Evolutionary conservation across 2,797 vertebrate species (phyloP), one percentile per base, ranked within the genome.

Genomic region (Macroramphosus scolopax): DNA sequence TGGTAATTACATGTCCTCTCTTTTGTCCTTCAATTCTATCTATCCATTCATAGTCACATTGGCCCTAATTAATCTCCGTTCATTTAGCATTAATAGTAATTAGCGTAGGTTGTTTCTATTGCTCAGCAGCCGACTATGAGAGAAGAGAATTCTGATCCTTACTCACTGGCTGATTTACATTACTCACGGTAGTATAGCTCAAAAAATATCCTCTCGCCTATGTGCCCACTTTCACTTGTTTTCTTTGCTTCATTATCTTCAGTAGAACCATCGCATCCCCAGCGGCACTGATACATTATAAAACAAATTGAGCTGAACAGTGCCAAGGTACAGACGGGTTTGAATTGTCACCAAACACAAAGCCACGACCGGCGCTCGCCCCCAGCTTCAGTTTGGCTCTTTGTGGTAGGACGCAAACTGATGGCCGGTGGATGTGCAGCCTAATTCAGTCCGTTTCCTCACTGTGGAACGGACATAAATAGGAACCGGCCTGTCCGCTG

Each of bases 231-330:
- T 46, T 32, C 61, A 36, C 8, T 40, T 8, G 17, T 61, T 26
- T 40, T 57, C 42, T 50, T 55, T 42, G 31, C 60, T 51, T 59
- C 54, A 39, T 43, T 38, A 54, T 77, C 63, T 72, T 50, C 44
- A 31, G 46, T 45, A 48, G 64, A 68, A 59, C 55, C 55, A 57
- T 34, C 45, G 45, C 39, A 2, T 57, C 74, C 61, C 63, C 63
- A 34, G 65, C 60, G 63, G 69, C 60, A 3, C 55, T 17, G 59
- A 51, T 59, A 60, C 64, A 56, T 75, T 73, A 76, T 63, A 63
- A n/a, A 62, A 57, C 60, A 53, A 68, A 64, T 63, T 56, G 42
- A 24, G 53, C 38, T 44, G 68, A 75, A 55, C 52, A 55, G 26
- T 31, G 29, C 37, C 1, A 48, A 51, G 56, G 55, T 64, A 29